A percentile compares a stretch with the other conserved stretches of the same genome.
phyloP scores from a whole-genome alignment of 37 sponge, comb jelly and placozoan genomes.

The Haliclona indistincta region DNA sequence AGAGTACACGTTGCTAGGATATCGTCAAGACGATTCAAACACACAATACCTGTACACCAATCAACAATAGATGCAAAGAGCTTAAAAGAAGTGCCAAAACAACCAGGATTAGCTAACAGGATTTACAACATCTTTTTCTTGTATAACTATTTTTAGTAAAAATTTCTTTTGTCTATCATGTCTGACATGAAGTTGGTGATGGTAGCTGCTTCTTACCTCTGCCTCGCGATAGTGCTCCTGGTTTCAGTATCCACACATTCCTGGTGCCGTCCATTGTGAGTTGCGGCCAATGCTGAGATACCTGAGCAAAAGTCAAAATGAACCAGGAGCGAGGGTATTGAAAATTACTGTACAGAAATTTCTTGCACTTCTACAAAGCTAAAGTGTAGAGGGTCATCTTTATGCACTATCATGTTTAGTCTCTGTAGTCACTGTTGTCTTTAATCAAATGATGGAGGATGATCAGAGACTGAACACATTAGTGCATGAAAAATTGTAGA shows the following conservation, averaged over 20 bases:
- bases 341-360: no score
- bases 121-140: background rate
- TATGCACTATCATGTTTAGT: no score
- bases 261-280: slow-evolving; percentile 78
- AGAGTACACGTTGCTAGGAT: slow-evolving; percentile 65
- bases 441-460: no score
- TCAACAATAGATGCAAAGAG: background rate
- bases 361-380: no score
- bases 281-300: slow-evolving; percentile 63
- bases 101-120: background rate
- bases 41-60: slow-evolving; percentile 60
- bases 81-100: slow-evolving; percentile 6
- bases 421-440: no score
- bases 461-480: no score
- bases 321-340: no score
- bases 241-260: slow-evolving; percentile 98
- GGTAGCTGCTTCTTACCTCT: slow-evolving; percentile 67
- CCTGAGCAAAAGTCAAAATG: slow-evolving; percentile 35
- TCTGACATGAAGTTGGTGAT: no score
- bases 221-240: slow-evolving; percentile 94
- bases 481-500: no score
- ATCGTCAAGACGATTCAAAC: slow-evolving; percentile 59
- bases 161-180: no score
- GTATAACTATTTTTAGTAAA: no score
- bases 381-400: no score